Base-by-base conservation (phyloP, 1,140 invertebrate species). In the Zaprionus inermis region DNA sequence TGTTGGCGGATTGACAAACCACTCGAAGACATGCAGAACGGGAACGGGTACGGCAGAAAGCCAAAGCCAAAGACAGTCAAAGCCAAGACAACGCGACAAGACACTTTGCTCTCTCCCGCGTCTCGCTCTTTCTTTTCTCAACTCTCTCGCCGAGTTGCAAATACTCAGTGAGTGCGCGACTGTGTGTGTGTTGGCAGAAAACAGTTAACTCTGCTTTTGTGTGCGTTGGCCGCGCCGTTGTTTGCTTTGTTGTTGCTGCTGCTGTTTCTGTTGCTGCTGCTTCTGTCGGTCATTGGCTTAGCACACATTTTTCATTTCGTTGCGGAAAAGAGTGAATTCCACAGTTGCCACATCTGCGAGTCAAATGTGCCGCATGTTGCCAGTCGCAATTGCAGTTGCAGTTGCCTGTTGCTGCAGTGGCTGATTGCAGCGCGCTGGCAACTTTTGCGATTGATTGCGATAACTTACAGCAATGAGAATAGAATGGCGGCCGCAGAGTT, bases 291-390 rank as follows among this genome's bases (percentile, higher is more conserved):
- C 90, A 91, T 91, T 91, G 90, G 90, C 90, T 91, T 91, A 91
- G 86, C 89, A 91, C 83, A 91, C 90, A 91, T 91, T 91, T 91
- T 91, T 91, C 90, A 91, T 91, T 91, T 91, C 90, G 77, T 90
- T 91, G 90, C 82, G 82, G 80, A 86, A 85, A 86, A 86, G 78
- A 83, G 81, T 90, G 81, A 90, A 90, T 90, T 90, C 85, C 72
- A 70, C 57, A 70, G 65, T 68, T 30, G 56, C 63, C 51, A 56
- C 63, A 65, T 59, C 63, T 66, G 36, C 56, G 54, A 57, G 64
- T 67, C 44, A 67, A 67, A 58, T 67, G 41, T 72, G 58, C 59
- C 59, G 44, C 41, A 51, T 49, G 46, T 20, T 52, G 56, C 22
- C 22, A 44, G 58, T 41, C 32, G 68, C 59, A 28, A 28, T 60